Evolutionary conservation across 1,140 invertebrate species (phyloP), one percentile per base, ranked within the genome.

Genomic region (Ericerus pela): DNA sequence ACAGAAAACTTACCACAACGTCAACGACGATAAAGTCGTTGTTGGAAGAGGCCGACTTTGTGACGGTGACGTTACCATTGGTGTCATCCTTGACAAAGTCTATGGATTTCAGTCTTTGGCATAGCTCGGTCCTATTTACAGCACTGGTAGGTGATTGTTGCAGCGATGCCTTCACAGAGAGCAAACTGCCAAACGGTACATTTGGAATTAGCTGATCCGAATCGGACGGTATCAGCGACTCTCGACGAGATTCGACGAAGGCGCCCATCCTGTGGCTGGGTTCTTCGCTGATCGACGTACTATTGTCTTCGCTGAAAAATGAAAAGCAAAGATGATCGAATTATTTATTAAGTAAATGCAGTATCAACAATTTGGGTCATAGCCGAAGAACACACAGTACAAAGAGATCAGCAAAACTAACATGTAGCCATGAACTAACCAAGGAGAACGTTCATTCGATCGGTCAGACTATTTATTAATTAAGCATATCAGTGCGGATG

Each of bases 11-110:
- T 74, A 73, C 77, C 76, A 80, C 78, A 76, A 80, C 73, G 69
- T 83, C 80, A 70, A 83, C 78, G 75, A 83, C 79, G 67, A 82
- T 81, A 75, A 83, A 84, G 68, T 82, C 80, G 61, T 81, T 79
- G 61, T 76, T 73, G 20, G 22, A 52, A 28, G 54, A 55, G 16
- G 55, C 26, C 1, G 54, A 56, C 18, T 38, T 37, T 65, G 57
- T 65, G 70, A 60, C 70, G 69, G 6, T 18, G 2, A 20, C 16
- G 33, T 41, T 43, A 24, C 14, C 37, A 10, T 33, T 33, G 20
- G 36, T 1, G 37, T 56, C 54, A 1, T 22, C 54, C 14, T 47
- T 47, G 4, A 12, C 20, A 5, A 8, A 14, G 16, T 47, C 41
- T 14, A 38, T 38, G 14, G 36, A 4, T 38, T 38, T 38, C 36